Percentiles rank a stretch among this genome's conserved stretches.
Conservation (phyloP, 2,888 invertebrate genomes). For the Parnassius smintheus region DNA sequence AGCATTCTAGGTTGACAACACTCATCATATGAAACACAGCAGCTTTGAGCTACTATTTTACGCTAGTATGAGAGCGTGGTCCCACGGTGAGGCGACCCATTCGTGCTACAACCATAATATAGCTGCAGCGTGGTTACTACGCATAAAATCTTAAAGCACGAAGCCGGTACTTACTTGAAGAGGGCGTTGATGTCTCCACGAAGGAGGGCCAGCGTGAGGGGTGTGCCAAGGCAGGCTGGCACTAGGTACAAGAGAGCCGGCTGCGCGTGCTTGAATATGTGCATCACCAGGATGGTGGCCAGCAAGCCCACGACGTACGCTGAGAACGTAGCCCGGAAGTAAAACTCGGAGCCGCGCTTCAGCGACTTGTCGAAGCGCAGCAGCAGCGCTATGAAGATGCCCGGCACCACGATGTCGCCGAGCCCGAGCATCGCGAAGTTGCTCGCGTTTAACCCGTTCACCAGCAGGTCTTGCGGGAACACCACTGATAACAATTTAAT, state of each 20-base stretch:
- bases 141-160: too few relatives aligned
- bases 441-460: constrained; percentile 92
- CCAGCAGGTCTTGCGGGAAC: constrained; percentile 98
- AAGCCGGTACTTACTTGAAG: constrained; percentile 87
- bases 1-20: too few relatives aligned
- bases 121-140: too few relatives aligned
- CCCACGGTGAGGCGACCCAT: too few relatives aligned
- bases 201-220: constrained; percentile 91
- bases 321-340: constrained; percentile 86
- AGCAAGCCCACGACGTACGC: constrained; percentile 97
- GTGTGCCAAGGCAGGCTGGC: constrained; percentile 96
- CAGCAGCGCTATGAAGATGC: constrained; percentile 98
- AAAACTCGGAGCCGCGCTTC: constrained; percentile 87
- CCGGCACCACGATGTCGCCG: constrained; percentile 99
- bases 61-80: too few relatives aligned
- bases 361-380: constrained; percentile 96
- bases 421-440: constrained; percentile 99
- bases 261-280: constrained; percentile 98
- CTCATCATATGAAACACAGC: too few relatives aligned
- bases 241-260: constrained; percentile 98
- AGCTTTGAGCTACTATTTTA: too few relatives aligned
- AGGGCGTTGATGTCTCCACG: constrained; percentile 94
- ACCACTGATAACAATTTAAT: constrained; percentile 85
- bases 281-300: constrained; percentile 98
- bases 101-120: too few relatives aligned